Conservation (phyloP, 2,113 vertebrate species). For the Leucosticte australis region DNA sequence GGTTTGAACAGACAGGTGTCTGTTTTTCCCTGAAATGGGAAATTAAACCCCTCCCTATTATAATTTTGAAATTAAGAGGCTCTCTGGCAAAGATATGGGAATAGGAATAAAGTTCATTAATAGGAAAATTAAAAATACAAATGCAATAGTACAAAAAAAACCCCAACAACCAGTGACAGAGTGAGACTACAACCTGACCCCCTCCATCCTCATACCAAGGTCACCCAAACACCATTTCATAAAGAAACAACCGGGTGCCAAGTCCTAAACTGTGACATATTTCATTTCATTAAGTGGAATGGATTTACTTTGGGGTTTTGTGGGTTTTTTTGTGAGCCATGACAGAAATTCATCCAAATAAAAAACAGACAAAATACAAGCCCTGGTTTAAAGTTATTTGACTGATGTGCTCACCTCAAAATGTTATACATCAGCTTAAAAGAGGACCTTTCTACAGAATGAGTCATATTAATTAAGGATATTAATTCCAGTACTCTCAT, state of each 20-base stretch:
- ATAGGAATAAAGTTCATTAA: background rate
- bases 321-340: background rate
- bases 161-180: background rate
- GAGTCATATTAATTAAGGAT: background rate
- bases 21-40: background rate
- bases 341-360: background rate
- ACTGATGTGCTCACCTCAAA: background rate
- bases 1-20: background rate
- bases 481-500: background rate
- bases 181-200: background rate
- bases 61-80: background rate
- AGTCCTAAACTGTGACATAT: background rate
- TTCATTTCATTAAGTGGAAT: background rate
- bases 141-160: background rate
- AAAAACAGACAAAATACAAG: background rate
- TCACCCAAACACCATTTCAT: background rate
- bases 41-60: background rate
- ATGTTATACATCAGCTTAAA: background rate
- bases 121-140: background rate
- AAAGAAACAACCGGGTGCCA: background rate
- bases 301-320: background rate
- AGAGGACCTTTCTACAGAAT: background rate
- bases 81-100: background rate
- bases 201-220: background rate
- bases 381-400: background rate